Evolutionary conservation across 2,797 vertebrate genomes (phyloP).

Genomic region (Etheostoma perlongum): DNA sequence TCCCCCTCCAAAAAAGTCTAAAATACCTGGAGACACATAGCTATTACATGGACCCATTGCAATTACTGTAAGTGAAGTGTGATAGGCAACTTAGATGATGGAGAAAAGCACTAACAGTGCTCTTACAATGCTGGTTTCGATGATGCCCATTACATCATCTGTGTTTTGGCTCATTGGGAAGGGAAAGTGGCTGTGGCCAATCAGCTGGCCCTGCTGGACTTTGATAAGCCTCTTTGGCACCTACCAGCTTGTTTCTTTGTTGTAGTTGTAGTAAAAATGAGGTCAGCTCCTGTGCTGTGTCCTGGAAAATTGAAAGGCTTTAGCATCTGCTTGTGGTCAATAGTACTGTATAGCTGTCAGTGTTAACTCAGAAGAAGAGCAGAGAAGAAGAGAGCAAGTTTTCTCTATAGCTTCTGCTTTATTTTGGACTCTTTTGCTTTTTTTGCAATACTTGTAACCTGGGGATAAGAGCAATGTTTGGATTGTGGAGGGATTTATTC

Average conservation of each 20-base stretch:
- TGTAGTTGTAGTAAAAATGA: conserved; percentile 27
- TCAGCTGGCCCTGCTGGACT: conserved; percentile 31
- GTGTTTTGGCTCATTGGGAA: conserved; percentile 37
- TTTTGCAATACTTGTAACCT: not conserved
- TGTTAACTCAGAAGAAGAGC: too few relatives aligned
- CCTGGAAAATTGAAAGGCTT: conserved; percentile 58
- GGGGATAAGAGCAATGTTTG: conserved; percentile 8
- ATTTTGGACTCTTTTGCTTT: too few relatives aligned
- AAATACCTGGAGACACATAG: conserved; percentile 10
- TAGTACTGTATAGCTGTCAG: conserved; percentile 14
- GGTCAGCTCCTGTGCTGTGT: conserved; percentile 48
- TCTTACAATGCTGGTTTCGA: conserved; percentile 44
- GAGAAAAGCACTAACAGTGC: conserved; percentile 15
- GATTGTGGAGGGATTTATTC: conserved; percentile 17
- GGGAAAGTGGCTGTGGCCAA: conserved; percentile 35
- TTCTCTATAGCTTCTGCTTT: too few relatives aligned
- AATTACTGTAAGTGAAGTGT: conserved; percentile 18
- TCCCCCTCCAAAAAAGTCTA: not conserved
- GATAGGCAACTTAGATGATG: conserved; percentile 36
- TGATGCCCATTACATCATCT: conserved; percentile 46
- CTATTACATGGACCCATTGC: not conserved
- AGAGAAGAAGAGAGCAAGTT: too few relatives aligned
- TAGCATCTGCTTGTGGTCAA: conserved; percentile 42
- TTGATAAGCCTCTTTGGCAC: conserved; percentile 35
- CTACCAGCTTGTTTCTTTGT: conserved; percentile 25